Evolutionary conservation across 2,797 vertebrate species (phyloP).

Genomic region (Sebastes steindachneri): DNA sequence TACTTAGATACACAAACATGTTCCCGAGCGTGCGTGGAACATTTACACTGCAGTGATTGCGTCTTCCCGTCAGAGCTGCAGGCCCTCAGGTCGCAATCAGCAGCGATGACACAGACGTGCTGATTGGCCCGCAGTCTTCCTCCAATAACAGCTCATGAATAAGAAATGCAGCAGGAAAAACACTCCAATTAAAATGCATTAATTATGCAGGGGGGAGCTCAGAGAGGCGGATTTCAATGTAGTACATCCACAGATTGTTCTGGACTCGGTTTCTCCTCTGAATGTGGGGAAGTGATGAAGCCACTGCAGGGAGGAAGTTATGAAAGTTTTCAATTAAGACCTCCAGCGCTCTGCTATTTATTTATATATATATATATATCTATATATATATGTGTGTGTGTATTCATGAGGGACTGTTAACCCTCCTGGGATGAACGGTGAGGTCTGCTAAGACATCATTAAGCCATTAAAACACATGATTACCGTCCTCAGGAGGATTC

Average conservation of each 20-base stretch:
- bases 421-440: slow-evolving; percentile 57
- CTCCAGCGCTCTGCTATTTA: not conserved
- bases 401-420: slow-evolving; percentile 39
- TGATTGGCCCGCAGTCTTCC: slow-evolving; percentile 69
- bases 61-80: slow-evolving; percentile 32
- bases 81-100: slow-evolving; percentile 51
- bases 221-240: not conserved
- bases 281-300: not conserved
- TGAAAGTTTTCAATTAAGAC: slow-evolving; percentile 56
- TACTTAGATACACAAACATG: not conserved
- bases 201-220: slow-evolving; percentile 76
- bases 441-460: slow-evolving; percentile 75
- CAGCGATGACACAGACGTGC: slow-evolving; percentile 51
- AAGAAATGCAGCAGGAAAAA: slow-evolving; percentile 80
- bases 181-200: slow-evolving; percentile 84
- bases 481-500: slow-evolving; percentile 61
- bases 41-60: slow-evolving; percentile 29
- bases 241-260: not conserved
- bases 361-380: not conserved
- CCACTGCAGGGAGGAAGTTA: not conserved
- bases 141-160: slow-evolving; percentile 85
- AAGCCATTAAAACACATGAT: slow-evolving; percentile 76
- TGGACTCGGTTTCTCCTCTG: not conserved
- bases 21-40: not conserved
- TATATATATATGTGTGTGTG: not conserved